Percentiles rank a stretch among this genome's conserved stretches.
These are phyloP conservation scores for Cerastis rubricosa DNA, from an alignment of 2,888 invertebrate genomes.

Conservation along the genomic window DNA sequence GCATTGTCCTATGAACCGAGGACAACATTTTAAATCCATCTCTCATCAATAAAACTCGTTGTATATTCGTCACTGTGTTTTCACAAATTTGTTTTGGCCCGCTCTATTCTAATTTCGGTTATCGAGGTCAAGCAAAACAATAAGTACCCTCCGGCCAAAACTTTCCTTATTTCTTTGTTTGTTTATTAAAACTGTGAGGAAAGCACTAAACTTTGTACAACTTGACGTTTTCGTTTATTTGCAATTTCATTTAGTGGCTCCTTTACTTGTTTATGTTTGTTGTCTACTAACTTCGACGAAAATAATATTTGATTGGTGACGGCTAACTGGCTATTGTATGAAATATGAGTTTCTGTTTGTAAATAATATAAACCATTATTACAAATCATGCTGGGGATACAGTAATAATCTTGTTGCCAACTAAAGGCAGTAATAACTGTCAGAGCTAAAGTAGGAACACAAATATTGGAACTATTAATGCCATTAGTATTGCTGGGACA, in stretches of 20 bases:
- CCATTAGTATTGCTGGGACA: conserved; percentile 37
- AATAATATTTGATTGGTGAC: conserved; percentile 67
- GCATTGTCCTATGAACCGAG: neutral
- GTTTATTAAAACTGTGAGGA: conserved; percentile 84
- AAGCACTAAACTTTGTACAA: conserved; percentile 81
- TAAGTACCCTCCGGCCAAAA: conserved; percentile 73
- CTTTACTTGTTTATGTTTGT: conserved; percentile 82
- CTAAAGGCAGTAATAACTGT: conserved; percentile 57
- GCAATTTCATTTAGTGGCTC: conserved; percentile 82
- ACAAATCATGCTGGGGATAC: conserved; percentile 58
- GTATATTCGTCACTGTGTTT: conserved; percentile 56
- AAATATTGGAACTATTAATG: conserved; percentile 57
- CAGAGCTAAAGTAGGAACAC: conserved; percentile 46
- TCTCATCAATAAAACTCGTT: conserved; percentile 33
- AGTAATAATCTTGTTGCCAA: conserved; percentile 54
- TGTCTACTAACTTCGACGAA: conserved; percentile 68
- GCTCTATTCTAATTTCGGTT: conserved; percentile 70
- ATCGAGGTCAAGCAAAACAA: conserved; percentile 79
- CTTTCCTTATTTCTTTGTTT: conserved; percentile 83
- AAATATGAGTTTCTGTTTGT: conserved; percentile 49
- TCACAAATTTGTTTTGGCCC: conserved; percentile 68
- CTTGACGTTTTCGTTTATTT: conserved; percentile 83
- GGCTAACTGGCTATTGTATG: conserved; percentile 51
- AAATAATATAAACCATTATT: conserved; percentile 54
- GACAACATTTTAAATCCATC: conserved; percentile 8